A percentile compares a stretch with the other conserved stretches of the same genome.
phyloP scores from a whole-genome alignment of 2,888 invertebrate species.

The Lasioglossum pauxillum region DNA sequence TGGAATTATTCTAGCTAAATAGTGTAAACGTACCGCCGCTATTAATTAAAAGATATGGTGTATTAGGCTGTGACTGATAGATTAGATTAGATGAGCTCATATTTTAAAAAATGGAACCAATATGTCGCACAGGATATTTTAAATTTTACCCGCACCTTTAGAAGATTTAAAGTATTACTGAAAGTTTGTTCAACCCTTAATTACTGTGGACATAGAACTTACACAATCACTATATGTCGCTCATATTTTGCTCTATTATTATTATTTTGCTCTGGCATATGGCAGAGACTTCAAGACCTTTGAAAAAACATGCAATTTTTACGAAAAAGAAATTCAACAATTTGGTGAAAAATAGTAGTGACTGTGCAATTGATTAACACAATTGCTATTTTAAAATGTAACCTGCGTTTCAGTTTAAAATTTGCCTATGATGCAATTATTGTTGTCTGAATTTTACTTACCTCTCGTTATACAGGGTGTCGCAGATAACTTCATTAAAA shows the following conservation, averaged over 20 bases:
- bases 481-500: too few relatives aligned
- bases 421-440: too few relatives aligned
- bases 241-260: too few relatives aligned
- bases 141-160: not conserved
- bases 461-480: too few relatives aligned
- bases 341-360: too few relatives aligned
- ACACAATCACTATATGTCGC: not conserved
- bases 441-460: too few relatives aligned
- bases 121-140: not conserved
- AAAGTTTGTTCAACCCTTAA: not conserved
- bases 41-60: constrained; percentile 1
- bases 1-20: not conserved
- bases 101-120: not conserved
- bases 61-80: not conserved
- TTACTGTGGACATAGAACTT: not conserved
- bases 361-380: too few relatives aligned
- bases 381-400: too few relatives aligned
- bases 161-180: not conserved
- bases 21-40: not conserved
- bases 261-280: not conserved
- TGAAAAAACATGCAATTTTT: not conserved
- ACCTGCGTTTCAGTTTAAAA: too few relatives aligned
- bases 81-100: not conserved
- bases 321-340: too few relatives aligned
- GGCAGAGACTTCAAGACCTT: not conserved